Conservation (phyloP, 1,140 invertebrate species). For the Oppia nitens region DNA sequence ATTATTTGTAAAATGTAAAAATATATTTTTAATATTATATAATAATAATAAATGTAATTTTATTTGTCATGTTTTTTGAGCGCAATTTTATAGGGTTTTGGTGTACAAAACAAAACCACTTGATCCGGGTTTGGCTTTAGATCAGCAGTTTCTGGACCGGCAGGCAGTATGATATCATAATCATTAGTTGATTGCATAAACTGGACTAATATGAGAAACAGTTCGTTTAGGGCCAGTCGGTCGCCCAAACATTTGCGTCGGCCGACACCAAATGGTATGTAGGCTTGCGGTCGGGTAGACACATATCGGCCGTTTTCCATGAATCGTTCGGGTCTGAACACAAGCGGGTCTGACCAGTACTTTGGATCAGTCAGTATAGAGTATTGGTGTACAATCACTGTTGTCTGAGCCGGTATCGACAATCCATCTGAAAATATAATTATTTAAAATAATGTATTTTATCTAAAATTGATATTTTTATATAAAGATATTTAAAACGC, state of each 20-base stretch:
- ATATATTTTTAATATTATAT: no score
- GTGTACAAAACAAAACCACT: background rate
- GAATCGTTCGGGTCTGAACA: conserved; percentile 5
- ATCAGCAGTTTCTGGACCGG: background rate
- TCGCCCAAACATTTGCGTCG: background rate
- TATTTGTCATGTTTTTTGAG: no score
- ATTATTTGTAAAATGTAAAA: no score
- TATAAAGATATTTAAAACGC: no score
- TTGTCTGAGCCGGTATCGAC: background rate
- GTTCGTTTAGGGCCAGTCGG: background rate
- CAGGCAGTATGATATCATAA: background rate
- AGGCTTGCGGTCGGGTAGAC: background rate
- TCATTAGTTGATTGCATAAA: background rate
- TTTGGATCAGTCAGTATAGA: background rate
- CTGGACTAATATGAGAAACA: background rate
- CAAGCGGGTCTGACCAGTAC: background rate
- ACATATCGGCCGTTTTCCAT: background rate
- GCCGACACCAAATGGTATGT: background rate
- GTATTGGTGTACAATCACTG: background rate
- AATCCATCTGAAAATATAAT: background rate
- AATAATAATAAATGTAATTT: no score
- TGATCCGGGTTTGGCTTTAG: background rate
- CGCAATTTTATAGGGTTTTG: background rate
- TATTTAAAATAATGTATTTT: background rate
- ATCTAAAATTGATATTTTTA: no score